Percentiles rank a stretch among this genome's conserved stretches.
phyloP scores from a whole-genome alignment of 2,888 invertebrate genomes.

The Steinernema carpocapsae region DNA sequence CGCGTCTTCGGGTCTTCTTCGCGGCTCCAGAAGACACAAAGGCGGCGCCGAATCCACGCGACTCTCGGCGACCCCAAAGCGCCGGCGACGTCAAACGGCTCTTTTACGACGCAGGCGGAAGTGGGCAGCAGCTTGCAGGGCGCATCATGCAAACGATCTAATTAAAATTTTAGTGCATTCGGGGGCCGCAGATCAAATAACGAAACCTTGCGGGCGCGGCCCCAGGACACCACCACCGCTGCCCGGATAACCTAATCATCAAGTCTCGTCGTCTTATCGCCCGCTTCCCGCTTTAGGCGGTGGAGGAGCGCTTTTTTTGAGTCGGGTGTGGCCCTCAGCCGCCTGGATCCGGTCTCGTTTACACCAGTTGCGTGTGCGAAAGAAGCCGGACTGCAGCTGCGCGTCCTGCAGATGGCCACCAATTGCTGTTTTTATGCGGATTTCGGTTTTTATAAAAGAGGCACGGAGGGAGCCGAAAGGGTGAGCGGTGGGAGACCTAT shows the following conservation, averaged over 20 bases:
- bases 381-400: conserved; percentile 9
- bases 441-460: no score
- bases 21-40: neutral
- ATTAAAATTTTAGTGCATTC: conserved; percentile 33
- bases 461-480: no score
- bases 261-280: conserved; percentile 22
- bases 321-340: neutral
- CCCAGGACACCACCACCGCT: neutral
- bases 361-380: neutral
- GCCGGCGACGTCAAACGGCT: conserved; percentile 1
- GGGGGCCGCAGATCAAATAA: conserved; percentile 28
- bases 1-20: neutral
- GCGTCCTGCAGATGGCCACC: conserved; percentile 2
- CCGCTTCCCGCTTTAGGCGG: conserved; percentile 6
- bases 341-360: conserved; percentile 1
- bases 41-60: no score
- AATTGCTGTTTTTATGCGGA: neutral
- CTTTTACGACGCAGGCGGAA: conserved; percentile 11
- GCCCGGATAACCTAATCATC: conserved; percentile 26
- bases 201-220: conserved; percentile 8
- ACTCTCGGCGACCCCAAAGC: no score
- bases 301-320: conserved; percentile 19
- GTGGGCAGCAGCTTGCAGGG: conserved; percentile 14
- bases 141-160: conserved; percentile 24
- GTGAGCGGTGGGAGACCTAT: no score